Percentiles rank a stretch among this genome's conserved stretches.
Evolutionary conservation across 1,140 invertebrate species (phyloP).

Genomic region (Aphaenogaster floridana): DNA sequence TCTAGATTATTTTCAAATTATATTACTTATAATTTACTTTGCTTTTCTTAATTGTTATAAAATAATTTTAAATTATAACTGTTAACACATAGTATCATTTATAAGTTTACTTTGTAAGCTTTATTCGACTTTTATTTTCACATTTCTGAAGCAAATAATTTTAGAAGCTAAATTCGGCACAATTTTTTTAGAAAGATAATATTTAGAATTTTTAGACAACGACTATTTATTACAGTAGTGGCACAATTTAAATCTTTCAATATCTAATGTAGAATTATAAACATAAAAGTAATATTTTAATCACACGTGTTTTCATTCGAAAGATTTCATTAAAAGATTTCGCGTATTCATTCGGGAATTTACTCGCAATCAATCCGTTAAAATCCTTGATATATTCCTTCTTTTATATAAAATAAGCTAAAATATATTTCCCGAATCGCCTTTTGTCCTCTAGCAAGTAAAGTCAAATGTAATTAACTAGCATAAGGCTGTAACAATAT

Average conservation of each 20-base stretch:
- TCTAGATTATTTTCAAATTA: background rate
- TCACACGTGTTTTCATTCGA: background rate
- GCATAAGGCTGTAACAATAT: background rate
- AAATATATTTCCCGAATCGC: background rate
- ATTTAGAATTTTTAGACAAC: background rate
- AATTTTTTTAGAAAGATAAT: conserved; percentile 1
- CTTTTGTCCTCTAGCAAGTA: background rate
- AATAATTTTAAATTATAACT: too few species aligned
- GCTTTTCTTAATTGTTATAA: background rate
- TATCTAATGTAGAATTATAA: background rate
- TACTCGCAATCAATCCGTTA: background rate
- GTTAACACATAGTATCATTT: too few species aligned
- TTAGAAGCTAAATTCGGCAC: background rate
- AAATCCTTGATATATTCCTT: background rate
- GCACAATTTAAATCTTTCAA: background rate
- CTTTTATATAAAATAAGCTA: background rate
- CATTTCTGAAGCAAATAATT: too few species aligned
- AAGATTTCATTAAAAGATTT: background rate
- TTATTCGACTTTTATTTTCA: too few species aligned
- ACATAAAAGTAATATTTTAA: conserved; percentile 1
- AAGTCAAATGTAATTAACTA: conserved; percentile 17
- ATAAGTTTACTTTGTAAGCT: background rate
- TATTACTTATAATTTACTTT: background rate
- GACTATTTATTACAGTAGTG: background rate
- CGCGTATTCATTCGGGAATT: background rate